Conservation (phyloP, 2,888 invertebrate genomes). For the Diarsia mendica region DNA sequence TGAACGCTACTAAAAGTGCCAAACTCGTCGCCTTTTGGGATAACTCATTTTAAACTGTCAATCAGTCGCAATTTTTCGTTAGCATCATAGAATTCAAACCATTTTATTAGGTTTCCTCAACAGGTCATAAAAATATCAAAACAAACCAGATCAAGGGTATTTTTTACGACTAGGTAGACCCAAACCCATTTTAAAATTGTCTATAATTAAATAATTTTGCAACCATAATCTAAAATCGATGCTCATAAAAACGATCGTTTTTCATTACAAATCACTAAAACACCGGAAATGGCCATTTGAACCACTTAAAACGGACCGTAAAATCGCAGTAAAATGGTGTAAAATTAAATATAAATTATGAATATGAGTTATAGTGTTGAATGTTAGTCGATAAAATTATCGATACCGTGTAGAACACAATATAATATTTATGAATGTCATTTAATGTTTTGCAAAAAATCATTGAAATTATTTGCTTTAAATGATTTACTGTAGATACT, state of each 20-base stretch:
- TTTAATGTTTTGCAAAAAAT: background rate
- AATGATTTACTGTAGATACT: too few relatives aligned
- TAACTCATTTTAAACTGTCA: background rate
- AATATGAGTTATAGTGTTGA: conserved; percentile 59
- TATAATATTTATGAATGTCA: background rate
- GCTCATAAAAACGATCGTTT: conserved; percentile 61
- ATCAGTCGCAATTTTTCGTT: background rate
- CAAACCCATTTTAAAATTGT: conserved; percentile 40
- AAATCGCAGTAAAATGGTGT: conserved; percentile 68
- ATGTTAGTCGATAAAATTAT: conserved; percentile 31
- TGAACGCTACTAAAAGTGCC: too few relatives aligned
- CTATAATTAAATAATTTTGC: conserved; percentile 65
- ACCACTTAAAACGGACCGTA: conserved; percentile 67
- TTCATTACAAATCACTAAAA: conserved; percentile 58
- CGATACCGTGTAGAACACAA: conserved; percentile 3
- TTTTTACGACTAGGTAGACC: conserved; percentile 35
- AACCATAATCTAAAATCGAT: conserved; percentile 59
- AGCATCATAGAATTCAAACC: background rate
- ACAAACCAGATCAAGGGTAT: conserved; percentile 3
- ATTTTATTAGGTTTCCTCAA: background rate
- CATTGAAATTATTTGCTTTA: background rate
- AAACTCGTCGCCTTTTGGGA: too few relatives aligned
- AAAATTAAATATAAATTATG: conserved; percentile 71
- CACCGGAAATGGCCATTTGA: conserved; percentile 68
- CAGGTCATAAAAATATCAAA: conserved; percentile 23